These are phyloP conservation scores for Trematomus bernacchii DNA, from an alignment of 2,797 vertebrate genomes.

Conservation along the genomic window DNA sequence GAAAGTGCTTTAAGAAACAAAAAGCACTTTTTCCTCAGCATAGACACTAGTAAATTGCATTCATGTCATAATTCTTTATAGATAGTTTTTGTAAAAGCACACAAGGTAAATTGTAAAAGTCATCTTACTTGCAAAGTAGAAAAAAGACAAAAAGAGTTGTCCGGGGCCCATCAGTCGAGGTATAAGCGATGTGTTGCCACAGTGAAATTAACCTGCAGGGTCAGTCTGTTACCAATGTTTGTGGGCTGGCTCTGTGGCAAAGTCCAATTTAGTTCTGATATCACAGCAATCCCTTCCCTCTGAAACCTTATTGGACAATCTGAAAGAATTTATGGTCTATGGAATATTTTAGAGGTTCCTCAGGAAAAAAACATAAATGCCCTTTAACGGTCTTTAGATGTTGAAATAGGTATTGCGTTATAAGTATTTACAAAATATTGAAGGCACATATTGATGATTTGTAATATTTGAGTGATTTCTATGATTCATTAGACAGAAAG, in stretches of 20 bases:
- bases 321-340: slow-evolving; percentile 63
- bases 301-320: slow-evolving; percentile 63
- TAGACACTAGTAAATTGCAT: not conserved
- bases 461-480: slow-evolving; percentile 26
- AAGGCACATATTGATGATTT: slow-evolving; percentile 13
- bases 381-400: slow-evolving; percentile 10
- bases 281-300: slow-evolving; percentile 45
- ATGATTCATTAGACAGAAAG: slow-evolving; percentile 70
- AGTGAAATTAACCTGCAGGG: slow-evolving; percentile 35
- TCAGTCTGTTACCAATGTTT: slow-evolving; percentile 25
- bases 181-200: slow-evolving; percentile 13
- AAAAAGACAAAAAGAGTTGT: too few species aligned
- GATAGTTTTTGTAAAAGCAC: not conserved
- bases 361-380: slow-evolving; percentile 19
- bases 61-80: not conserved
- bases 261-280: slow-evolving; percentile 66
- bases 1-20: not conserved
- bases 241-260: slow-evolving; percentile 67
- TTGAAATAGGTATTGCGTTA: slow-evolving; percentile 16
- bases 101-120: not conserved
- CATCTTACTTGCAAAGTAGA: slow-evolving; percentile 63
- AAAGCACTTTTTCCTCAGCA: not conserved
- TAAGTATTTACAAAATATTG: not conserved
- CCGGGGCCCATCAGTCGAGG: slow-evolving; percentile 35
- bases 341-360: slow-evolving; percentile 59